Evolutionary conservation across 2,113 vertebrate species (phyloP), one percentile per base, ranked within the genome.

Genomic region (Microcebus jonahi): DNA sequence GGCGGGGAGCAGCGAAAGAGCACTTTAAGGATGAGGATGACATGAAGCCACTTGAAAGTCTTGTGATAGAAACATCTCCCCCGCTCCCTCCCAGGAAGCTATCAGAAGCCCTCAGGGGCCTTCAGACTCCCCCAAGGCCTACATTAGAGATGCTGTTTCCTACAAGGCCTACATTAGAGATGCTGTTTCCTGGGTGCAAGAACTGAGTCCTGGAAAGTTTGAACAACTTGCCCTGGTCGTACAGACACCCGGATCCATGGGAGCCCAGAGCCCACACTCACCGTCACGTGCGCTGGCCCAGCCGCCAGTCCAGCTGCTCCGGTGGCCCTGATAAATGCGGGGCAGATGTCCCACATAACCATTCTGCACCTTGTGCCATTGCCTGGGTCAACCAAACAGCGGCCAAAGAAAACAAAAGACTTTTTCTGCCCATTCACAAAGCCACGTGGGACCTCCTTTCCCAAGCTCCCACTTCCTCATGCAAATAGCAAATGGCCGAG

Each of bases 281-380:
- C 86, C 31, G 29, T 8, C 81, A 20, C 2, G 4, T 0, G 5
- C 36, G 57, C 85, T 59, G 13, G 45, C 10, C 88, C 6, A 1
- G 31, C 80, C 87, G 13, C 13, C 65, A 21, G 77, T 84, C 97
- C 97, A 98, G 98, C 94, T 97, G 98, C 96, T 98, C 95, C n/a
- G n/a, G 29, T 61, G 75, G 65, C 97, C 36, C 89, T 71, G 1
- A 34, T 77, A 95, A 83, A 61, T 36, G 55, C 5, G 36, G 65
- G 98, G 77, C 98, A 98, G 98, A 97, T 98, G 97, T 96, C 95
- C 63, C 36, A 42, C 27, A 89, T 88, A 95, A 90, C 93, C 71
- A 83, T 88, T 96, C 91, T 50, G 31, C 61, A 93, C 36, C 91
- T 10, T 6, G 42, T 50, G 36, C 67, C 65, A 53, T 82, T 82